Base-by-base conservation (phyloP, 2,797 vertebrate species). In the Melanotaenia boesemani region DNA sequence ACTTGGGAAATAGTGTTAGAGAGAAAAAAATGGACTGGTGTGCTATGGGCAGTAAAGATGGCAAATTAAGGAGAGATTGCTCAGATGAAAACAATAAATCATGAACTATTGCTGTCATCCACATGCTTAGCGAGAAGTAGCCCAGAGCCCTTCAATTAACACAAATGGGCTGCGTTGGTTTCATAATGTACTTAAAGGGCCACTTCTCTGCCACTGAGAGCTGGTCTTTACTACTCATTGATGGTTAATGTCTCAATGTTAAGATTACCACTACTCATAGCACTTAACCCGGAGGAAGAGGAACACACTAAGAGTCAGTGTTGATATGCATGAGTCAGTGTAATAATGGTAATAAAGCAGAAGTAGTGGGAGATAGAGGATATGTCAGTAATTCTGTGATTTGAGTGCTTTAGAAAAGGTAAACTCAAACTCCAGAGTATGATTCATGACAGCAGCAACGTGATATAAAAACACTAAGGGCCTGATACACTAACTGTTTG, bases 201-300 rank as follows among this genome's bases (percentile, higher is more conserved):
- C 39, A 57, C 37, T 46, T 65, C 63, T 52, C 46, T 15, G 46
- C 70, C 65, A 22, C 12, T 12, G 66, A 79, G 69, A 30, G 6
- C 24, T 3, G 65, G 18, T 63, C 60, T 67, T 79, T 83, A 88
- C 83, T 76, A 37, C 77, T 63, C 41, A 2, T 63, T 54, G 73
- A 73, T 63, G 39, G 61, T 67, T 82, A 75, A 75, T 86, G 77
- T 73, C 80, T 61, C 57, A 62, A 70, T 24, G 77, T 71, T 76
- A 16, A 69, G 41, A 72, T 80, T 44, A 39, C 74, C 58, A 52
- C 71, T 50, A 16, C 70, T 78, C 71, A 20, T 75, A 62, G 37
- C 67, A 7, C 41, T 76, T 46, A 16, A 59, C 83, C 81, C 8
- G 20, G 16, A 48, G 30, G 54, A 13, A 60, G 52, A 66, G 24